Percentiles rank a stretch among this genome's conserved stretches.
These are phyloP conservation scores for Sapayoa aenigma DNA, from an alignment of 2,113 vertebrate species.

Conservation along the genomic window DNA sequence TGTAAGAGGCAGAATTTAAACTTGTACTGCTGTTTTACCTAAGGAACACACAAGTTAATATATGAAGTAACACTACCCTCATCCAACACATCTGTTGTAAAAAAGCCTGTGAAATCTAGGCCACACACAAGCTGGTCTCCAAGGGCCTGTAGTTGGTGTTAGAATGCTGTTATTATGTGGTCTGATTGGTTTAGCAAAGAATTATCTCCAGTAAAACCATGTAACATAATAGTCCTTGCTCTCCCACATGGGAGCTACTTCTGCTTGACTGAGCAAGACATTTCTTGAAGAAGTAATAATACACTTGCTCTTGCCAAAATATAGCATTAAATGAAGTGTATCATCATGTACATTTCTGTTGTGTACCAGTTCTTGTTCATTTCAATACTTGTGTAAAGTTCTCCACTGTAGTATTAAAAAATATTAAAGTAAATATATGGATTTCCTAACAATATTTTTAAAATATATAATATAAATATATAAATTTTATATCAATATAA, in stretches of 20 bases:
- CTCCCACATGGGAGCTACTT: conserved; percentile 26
- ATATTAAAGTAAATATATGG: background rate
- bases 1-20: conserved; percentile 21
- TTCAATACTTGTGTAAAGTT: background rate
- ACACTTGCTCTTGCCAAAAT: conserved; percentile 9
- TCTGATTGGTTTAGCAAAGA: conserved; percentile 68
- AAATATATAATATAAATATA: no score
- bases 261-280: conserved; percentile 6
- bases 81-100: conserved; percentile 73
- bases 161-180: conserved; percentile 74
- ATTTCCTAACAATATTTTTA: background rate
- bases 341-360: background rate
- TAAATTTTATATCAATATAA: no score
- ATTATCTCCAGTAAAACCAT: conserved; percentile 66
- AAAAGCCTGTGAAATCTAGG: conserved; percentile 67
- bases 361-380: background rate
- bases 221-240: conserved; percentile 53
- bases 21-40: conserved; percentile 12
- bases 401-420: background rate
- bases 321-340: background rate
- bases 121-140: conserved; percentile 75
- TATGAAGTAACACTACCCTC: conserved; percentile 69
- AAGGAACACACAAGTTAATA: conserved; percentile 58
- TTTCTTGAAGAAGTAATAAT: conserved; percentile 30
- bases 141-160: conserved; percentile 64